Evolutionary conservation across 2,113 vertebrate species (phyloP).

Genomic region (Caloenas nicobarica): DNA sequence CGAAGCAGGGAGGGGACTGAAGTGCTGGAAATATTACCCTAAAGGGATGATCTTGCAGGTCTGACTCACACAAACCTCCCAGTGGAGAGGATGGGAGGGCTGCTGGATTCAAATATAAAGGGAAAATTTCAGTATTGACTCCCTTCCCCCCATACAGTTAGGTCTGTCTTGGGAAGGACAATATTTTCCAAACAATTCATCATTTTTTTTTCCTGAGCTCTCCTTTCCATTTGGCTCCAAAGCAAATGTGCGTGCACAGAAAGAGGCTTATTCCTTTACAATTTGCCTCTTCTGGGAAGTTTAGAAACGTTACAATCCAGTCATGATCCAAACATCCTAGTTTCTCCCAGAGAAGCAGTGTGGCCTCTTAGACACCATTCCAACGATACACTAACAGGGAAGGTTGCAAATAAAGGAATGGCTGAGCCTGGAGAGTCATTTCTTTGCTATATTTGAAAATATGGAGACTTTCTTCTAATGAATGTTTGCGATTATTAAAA

Average conservation of each 20-base stretch:
- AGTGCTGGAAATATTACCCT: slow-evolving; percentile 37
- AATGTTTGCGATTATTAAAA: background rate
- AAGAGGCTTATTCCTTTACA: background rate
- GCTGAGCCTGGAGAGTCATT: background rate
- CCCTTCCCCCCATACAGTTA: slow-evolving; percentile 3
- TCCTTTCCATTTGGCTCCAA: slow-evolving; percentile 53
- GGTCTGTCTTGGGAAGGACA: slow-evolving; percentile 38
- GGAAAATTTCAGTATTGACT: slow-evolving; percentile 33
- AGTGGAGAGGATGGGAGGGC: slow-evolving; percentile 15
- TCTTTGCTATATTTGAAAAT: slow-evolving; percentile 12
- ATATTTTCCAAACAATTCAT: slow-evolving; percentile 58
- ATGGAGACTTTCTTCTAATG: background rate
- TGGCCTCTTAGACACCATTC: background rate
- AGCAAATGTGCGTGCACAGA: slow-evolving; percentile 9
- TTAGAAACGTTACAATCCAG: slow-evolving; percentile 8
- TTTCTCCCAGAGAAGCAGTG: background rate
- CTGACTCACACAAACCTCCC: slow-evolving; percentile 60
- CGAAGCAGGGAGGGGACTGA: slow-evolving; percentile 31
- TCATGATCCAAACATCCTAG: slow-evolving; percentile 21
- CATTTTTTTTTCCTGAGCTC: background rate
- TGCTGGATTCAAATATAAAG: background rate
- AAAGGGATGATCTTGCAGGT: slow-evolving; percentile 27
- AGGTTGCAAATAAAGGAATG: background rate
- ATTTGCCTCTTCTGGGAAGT: slow-evolving; percentile 38
- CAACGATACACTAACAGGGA: background rate